Conservation (phyloP, 2,888 invertebrate genomes). For the Heteromurus nitidus region DNA sequence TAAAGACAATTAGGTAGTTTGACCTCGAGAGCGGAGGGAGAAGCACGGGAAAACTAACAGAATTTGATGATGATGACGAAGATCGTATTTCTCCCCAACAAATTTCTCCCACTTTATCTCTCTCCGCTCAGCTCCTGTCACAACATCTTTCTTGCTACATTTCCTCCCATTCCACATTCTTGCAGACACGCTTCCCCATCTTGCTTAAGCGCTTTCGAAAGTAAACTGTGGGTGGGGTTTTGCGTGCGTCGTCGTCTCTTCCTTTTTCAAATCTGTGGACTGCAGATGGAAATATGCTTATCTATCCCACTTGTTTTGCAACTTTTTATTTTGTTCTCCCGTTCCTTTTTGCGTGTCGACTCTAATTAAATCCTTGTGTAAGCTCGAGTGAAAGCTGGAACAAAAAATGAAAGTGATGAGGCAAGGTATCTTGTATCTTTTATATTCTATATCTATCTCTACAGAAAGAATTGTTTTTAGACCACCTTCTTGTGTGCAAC, state of each 20-base stretch:
- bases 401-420: neutral
- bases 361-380: slow-evolving; percentile 39
- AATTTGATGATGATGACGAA: neutral
- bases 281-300: too few relatives aligned
- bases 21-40: neutral
- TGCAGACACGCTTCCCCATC: too few relatives aligned
- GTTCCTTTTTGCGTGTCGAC: slow-evolving; percentile 31
- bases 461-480: too few relatives aligned
- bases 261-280: too few relatives aligned
- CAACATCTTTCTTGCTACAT: slow-evolving; percentile 10
- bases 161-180: too few relatives aligned
- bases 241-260: neutral
- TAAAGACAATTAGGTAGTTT: slow-evolving; percentile 30
- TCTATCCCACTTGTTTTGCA: neutral
- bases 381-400: too few relatives aligned
- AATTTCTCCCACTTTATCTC: too few relatives aligned
- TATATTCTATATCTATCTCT: too few relatives aligned
- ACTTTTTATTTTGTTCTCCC: neutral
- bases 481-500: too few relatives aligned
- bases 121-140: too few relatives aligned
- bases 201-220: neutral
- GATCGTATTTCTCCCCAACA: too few relatives aligned
- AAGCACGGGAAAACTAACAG: neutral
- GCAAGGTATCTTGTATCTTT: too few relatives aligned
- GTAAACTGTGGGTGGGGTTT: neutral